Evolutionary conservation across 2,888 invertebrate species (phyloP), one percentile per base, ranked within the genome.

Genomic region (Barypeithes pellucidus): DNA sequence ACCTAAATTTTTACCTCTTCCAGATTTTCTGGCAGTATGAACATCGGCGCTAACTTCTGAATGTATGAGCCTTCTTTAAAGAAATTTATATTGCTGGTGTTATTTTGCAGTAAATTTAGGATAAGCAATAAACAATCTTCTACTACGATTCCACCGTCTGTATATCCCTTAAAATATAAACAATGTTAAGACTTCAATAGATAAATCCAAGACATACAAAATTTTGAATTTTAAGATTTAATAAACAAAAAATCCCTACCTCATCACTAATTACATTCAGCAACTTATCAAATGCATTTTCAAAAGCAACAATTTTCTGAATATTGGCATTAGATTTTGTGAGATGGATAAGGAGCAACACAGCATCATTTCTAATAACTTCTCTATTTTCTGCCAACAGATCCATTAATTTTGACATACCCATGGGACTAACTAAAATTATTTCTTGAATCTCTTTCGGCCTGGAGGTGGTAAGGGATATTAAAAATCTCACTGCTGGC

Each of bases 301-400:
- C 99, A 85, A 99, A 99, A 0, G 99, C 98, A 0, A 99, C 97
- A 81, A 99, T 98, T 87, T 99, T 99, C 85, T 99, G 98, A 81
- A 99, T 97, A 85, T 97, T 98, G 0, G 97, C 95, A 87, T 99
- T 98, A 12, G 94, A 94, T 89, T 94, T 94, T 0, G 98, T 98
- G 79, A 99, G 87, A 81, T 97, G 95, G 76, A 95, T 95, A 0
- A 99, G 88, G 59, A 99, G 87, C 4, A 99, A 86, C 9, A 99
- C 87, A 0, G 96, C 96, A 87, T 98, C 98, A 84, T 99, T 99
- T 75, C 99, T 88, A 72, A 99, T 94, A 0, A 99, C 95, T 89
- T 99, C 99, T 79, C 99, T 89, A 67, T 93, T 95, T 80, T 99
- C 99, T 3, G 93, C 91, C 11, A 99, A 87, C 14, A 99, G 88